Evolutionary conservation across 2,888 invertebrate genomes (phyloP).

Genomic region (Phaedon cochleariae): DNA sequence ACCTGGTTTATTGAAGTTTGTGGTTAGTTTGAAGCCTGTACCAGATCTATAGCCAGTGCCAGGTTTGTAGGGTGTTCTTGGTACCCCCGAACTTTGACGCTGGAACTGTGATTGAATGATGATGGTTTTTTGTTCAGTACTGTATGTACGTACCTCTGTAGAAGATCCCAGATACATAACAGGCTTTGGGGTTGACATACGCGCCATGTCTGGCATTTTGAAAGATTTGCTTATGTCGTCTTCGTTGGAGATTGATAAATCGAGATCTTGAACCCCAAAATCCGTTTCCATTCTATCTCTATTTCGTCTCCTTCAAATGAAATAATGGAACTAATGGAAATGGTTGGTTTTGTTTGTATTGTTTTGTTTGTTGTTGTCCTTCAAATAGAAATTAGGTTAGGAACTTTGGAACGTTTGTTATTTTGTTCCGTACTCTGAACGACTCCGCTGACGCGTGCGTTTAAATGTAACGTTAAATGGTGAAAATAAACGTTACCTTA

Average conservation of each 20-base stretch:
- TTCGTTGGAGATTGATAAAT: constrained; percentile 32
- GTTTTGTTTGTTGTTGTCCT: too few relatives aligned
- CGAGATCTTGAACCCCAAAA: constrained; percentile 30
- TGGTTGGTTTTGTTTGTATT: too few relatives aligned
- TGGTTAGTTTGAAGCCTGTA: constrained; percentile 54
- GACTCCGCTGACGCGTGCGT: too few relatives aligned
- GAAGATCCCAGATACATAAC: constrained; percentile 67
- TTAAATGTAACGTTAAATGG: too few relatives aligned
- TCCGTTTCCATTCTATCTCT: constrained; percentile 8
- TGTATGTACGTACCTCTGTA: constrained; percentile 62
- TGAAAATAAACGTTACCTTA: too few relatives aligned
- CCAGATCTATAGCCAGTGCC: constrained; percentile 51
- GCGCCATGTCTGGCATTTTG: constrained; percentile 44
- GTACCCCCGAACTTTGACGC: constrained; percentile 46
- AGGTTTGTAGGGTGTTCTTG: constrained; percentile 51
- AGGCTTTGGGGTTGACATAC: constrained; percentile 62
- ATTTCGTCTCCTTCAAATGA: too few relatives aligned
- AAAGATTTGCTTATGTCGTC: constrained; percentile 31
- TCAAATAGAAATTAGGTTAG: too few relatives aligned
- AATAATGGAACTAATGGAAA: too few relatives aligned
- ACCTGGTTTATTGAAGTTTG: constrained; percentile 51
- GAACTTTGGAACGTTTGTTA: too few relatives aligned
- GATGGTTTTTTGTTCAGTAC: too few relatives aligned
- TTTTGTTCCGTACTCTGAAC: too few relatives aligned
- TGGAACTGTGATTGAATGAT: too few relatives aligned